Conservation (phyloP, 2,797 vertebrate species). For the Phrynocephalus guinanensis region DNA sequence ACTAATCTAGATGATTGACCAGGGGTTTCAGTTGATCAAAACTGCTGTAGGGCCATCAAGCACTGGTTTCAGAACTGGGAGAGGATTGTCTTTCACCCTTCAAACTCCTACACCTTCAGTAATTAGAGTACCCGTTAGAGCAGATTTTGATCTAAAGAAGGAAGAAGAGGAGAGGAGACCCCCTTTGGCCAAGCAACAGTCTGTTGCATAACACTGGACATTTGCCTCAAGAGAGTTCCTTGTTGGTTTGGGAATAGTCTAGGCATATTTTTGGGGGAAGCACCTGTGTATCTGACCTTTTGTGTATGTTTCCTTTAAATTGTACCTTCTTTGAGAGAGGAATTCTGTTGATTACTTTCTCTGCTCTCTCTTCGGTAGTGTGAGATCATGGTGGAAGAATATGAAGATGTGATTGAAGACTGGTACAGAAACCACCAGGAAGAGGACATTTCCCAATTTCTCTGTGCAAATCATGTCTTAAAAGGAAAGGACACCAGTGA, state of each 20-base stretch:
- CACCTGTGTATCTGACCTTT: background rate
- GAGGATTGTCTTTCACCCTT: background rate
- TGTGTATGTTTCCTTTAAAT: background rate
- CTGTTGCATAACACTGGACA: too few relatives aligned
- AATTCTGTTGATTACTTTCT: constrained; percentile 5
- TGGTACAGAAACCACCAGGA: constrained; percentile 94
- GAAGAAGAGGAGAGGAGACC: background rate
- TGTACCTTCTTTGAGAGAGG: background rate
- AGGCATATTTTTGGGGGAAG: background rate
- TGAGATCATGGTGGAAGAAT: constrained; percentile 91
- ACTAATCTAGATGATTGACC: too few relatives aligned
- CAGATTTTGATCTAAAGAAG: background rate
- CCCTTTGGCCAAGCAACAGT: background rate
- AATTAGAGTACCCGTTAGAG: background rate
- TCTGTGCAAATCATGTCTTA: constrained; percentile 92
- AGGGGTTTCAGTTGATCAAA: background rate
- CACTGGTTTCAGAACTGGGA: background rate
- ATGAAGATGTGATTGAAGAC: constrained; percentile 95
- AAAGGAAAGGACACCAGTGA: constrained; percentile 90
- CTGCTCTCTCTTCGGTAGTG: constrained; percentile 77
- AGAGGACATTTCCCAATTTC: constrained; percentile 90
- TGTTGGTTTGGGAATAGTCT: background rate
- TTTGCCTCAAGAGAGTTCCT: background rate
- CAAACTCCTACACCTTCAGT: background rate
- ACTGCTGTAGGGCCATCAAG: background rate